Evolutionary conservation across 2,888 invertebrate species (phyloP), one percentile per base, ranked within the genome.

Genomic region (Steinernema scapterisci): DNA sequence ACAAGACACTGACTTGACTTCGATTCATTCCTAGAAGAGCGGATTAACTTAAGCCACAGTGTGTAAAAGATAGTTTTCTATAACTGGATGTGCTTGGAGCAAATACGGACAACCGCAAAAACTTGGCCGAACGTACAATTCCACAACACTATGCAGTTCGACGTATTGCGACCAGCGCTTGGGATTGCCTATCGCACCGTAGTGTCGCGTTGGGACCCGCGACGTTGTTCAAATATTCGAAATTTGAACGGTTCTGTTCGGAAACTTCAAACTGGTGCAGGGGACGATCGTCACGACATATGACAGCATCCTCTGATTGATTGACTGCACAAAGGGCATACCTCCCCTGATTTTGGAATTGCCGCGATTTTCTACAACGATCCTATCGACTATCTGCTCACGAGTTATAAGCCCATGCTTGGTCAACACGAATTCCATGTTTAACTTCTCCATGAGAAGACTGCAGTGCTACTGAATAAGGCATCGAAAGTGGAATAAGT

Each of bases 61-160:
- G 38, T 63, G 16, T 31, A 16, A 63, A 31, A 38, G 31, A n/a
- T 25, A 27, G 27, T 63, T 63, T 9, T 38, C 16, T 31, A 38
- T 11, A n/a, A 38, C 19, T 63, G 63, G 63, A 63, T 63, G 63
- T 63, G 63, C 63, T 25, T 63, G 21, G 31, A 63, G 63, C 63
- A 63, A 27, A 9, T 63, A 63, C 63, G 27, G 63, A 63, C 31
- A 63, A 27, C 63, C 16, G 27, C 63, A 63, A 63, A 63, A 63
- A 63, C 31, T 63, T 11, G 16, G 27, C 63, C 63, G 19, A 63
- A 63, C 63, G 25, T 63, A 63, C 63, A 63, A 63, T 63, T 63
- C n/a, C 63, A 31, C 31, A 63, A 31, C 27, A 25, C 63, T 63
- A 25, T 31, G 11, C 31, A 31, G 31, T 11, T 5, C 63, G 63